phyloP scores from a whole-genome alignment of 1,140 invertebrate genomes.

The Leptinotarsa defecta region DNA sequence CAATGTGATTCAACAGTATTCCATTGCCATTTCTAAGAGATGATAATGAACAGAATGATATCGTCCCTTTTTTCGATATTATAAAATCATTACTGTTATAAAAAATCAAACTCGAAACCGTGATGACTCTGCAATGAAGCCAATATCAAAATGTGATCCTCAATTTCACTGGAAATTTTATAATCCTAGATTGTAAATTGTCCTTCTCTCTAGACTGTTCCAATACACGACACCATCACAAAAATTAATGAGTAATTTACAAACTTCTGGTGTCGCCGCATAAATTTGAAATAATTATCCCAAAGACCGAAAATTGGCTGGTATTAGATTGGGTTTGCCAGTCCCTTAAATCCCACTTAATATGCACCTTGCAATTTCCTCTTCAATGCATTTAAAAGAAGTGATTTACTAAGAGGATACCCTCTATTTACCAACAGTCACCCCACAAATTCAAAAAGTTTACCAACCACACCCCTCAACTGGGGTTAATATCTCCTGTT shows the following conservation, averaged over 20 bases:
- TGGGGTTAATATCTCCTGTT: conserved; percentile 15
- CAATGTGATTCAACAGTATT: too few species aligned
- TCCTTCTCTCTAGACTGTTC: neutral
- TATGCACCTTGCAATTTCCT: conserved; percentile 30
- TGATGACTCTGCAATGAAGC: too few species aligned
- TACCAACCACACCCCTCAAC: conserved; percentile 2
- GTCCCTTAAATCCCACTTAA: conserved; percentile 25
- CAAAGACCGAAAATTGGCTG: conserved; percentile 14
- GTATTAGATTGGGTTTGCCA: conserved; percentile 18
- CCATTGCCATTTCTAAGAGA: too few species aligned
- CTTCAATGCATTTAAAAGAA: conserved; percentile 28
- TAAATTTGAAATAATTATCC: conserved; percentile 15
- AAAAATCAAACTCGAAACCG: too few species aligned
- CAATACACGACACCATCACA: neutral
- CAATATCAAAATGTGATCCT: too few species aligned
- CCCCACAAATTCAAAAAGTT: conserved; percentile 12
- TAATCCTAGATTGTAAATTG: neutral
- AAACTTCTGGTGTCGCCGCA: conserved; percentile 19
- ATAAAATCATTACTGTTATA: too few species aligned
- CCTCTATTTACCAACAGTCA: conserved; percentile 25
- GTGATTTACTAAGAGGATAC: conserved; percentile 25
- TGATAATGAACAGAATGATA: too few species aligned
- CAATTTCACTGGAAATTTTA: too few species aligned
- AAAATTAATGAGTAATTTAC: conserved; percentile 18
- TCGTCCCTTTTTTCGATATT: too few species aligned